Base-by-base conservation (phyloP, 2,113 vertebrate genomes). In the Microcebus murinus region DNA sequence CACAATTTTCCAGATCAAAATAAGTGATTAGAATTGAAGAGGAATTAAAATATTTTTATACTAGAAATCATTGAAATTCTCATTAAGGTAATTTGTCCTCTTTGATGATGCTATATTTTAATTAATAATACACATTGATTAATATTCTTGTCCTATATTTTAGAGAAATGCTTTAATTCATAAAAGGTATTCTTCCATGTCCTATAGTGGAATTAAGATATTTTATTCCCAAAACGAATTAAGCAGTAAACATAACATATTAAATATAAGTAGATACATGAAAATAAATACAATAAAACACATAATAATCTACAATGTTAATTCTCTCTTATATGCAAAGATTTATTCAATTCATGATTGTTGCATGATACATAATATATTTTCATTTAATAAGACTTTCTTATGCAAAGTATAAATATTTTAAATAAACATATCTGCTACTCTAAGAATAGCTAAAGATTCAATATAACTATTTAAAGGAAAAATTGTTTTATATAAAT, bases 91-190 rank as follows among this genome's bases (percentile, higher is more conserved):
- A 87, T 39, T 39, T 45, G 27, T 12, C 9, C 39, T 77, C n/a
- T 89, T 86, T 90, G 77, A 91, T 59, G 57, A 93, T 11, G 10
- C 12, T 85, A n/a, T 50, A 87, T 87, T 95, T 83, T 96, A 90
- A 94, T 82, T 83, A 91, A 79, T 14, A 86, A 59, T 8, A 74
- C 4, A 68, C 65, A n/a, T 18, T 63, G 50, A n/a, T 92, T 21
- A 92, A 42, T 73, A 84, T 84, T 85, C 57, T 87, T 87, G 25
- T 57, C 80, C n/a, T 50, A 27, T 48, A 84, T 59, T 83, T 87
- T 68, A 59, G 80, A 87, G 70, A 91, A 94, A 91, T 39, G 20
- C 29, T 94, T 94, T 94, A 92, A 73, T 95, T 63, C 84, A 83
- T 74, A 87, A 48, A 83, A 55, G 2, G 12, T 86, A 25, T 87